phyloP scores from a whole-genome alignment of 1,140 invertebrate genomes.

The Chironomus tepperi region DNA sequence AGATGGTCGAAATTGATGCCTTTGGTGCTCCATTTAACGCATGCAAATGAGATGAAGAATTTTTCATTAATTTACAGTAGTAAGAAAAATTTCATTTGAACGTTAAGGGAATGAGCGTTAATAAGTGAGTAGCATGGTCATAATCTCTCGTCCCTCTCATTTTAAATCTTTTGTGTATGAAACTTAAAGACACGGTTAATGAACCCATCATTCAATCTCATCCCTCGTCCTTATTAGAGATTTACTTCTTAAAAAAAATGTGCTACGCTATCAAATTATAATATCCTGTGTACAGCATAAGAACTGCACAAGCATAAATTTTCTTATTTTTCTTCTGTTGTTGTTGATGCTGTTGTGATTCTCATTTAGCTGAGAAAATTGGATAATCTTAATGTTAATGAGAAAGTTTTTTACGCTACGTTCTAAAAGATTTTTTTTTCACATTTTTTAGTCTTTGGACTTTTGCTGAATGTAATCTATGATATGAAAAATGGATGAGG shows the following conservation, averaged over 20 bases:
- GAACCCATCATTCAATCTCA: conserved; percentile 12
- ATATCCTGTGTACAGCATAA: too few relatives aligned
- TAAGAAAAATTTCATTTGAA: too few relatives aligned
- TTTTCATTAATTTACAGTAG: too few relatives aligned
- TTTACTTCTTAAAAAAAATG: neutral
- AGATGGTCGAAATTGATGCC: neutral
- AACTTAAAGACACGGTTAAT: neutral
- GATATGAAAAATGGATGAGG: too few relatives aligned
- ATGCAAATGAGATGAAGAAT: neutral
- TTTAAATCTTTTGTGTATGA: neutral
- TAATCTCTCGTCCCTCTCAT: neutral
- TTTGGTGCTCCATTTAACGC: conserved; percentile 11
- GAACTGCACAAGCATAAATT: too few relatives aligned
- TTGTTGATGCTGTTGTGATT: neutral
- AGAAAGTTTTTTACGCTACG: conserved; percentile 2
- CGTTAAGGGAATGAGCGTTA: neutral
- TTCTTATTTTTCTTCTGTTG: too few relatives aligned
- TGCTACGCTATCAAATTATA: too few relatives aligned
- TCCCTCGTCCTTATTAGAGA: neutral
- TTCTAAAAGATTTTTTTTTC: neutral
- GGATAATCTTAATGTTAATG: conserved; percentile 8
- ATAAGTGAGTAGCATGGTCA: too few relatives aligned
- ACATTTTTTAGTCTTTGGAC: too few relatives aligned
- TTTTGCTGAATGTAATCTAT: too few relatives aligned
- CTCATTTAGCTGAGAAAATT: neutral